Conservation (phyloP, 2,797 vertebrate species). For the Lithobates pipiens region DNA sequence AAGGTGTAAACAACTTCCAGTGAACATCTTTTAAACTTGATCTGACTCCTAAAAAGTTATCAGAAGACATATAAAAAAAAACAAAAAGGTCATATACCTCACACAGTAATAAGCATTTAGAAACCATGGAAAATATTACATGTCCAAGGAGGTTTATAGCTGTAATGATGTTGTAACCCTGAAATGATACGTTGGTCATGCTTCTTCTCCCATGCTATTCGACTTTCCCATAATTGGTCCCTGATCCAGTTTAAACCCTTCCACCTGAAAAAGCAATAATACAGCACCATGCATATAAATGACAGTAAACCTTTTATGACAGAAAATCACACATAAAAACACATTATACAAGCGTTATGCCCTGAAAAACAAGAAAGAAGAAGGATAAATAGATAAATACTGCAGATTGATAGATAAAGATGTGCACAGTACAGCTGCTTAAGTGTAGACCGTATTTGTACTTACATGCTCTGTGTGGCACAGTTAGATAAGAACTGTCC, state of each 20-base stretch:
- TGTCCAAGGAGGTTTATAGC: background rate
- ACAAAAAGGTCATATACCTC: background rate
- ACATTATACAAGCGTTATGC: too few relatives aligned
- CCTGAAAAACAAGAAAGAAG: too few relatives aligned
- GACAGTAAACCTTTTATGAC: slow-evolving; percentile 10
- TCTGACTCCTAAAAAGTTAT: too few relatives aligned
- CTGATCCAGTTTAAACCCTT: slow-evolving; percentile 44
- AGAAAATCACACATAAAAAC: slow-evolving; percentile 13
- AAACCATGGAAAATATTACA: slow-evolving; percentile 15
- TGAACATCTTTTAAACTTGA: too few relatives aligned
- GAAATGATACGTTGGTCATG: slow-evolving; percentile 9
- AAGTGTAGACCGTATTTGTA: too few relatives aligned
- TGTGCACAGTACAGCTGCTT: too few relatives aligned
- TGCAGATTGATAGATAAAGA: too few relatives aligned
- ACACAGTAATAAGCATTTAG: background rate
- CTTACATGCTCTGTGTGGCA: too few relatives aligned
- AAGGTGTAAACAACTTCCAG: too few relatives aligned
- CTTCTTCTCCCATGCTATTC: slow-evolving; percentile 30
- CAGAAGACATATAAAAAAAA: background rate
- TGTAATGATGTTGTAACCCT: background rate
- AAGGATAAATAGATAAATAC: too few relatives aligned
- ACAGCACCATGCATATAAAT: slow-evolving; percentile 30
- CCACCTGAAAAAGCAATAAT: slow-evolving; percentile 52
- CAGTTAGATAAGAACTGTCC: too few relatives aligned
- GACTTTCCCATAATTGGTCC: slow-evolving; percentile 26